Evolutionary conservation across 23 tunicate genomes (phyloP).

Genomic region (Oikopleura vanhoeffeni): DNA sequence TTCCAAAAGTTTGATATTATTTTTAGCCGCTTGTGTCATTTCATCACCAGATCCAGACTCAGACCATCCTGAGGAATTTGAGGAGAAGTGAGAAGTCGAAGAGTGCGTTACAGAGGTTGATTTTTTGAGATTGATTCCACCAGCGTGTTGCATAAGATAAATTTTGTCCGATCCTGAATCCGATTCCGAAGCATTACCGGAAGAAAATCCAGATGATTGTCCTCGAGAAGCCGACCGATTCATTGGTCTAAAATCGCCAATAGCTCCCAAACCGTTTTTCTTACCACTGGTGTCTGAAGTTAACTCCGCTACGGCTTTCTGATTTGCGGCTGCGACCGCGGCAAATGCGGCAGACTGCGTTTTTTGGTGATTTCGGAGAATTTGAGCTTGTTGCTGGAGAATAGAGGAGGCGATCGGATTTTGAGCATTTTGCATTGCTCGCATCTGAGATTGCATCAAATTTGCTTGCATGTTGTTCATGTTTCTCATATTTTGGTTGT

Average conservation of each 20-base stretch:
- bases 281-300: neutral
- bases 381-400: slow-evolving; percentile 10
- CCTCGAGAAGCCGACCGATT: neutral
- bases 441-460: neutral
- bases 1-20: neutral
- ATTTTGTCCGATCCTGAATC: neutral
- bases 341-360: neutral
- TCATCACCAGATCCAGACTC: neutral
- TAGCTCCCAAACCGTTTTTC: neutral
- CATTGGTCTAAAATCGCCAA: slow-evolving; percentile 11
- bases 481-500: neutral
- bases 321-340: neutral
- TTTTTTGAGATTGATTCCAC: neutral
- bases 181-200: slow-evolving; percentile 6
- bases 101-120: neutral
- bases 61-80: slow-evolving; percentile 8
- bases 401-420: slow-evolving; percentile 1
- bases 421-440: neutral
- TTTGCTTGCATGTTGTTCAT: neutral
- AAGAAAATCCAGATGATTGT: neutral
- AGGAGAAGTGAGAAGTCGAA: slow-evolving; percentile 2
- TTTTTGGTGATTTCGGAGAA: neutral
- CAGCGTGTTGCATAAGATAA: neutral
- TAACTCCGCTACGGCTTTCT: neutral
- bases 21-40: neutral